Evolutionary conservation across 2,888 invertebrate genomes (phyloP).

Genomic region (Hypercompe scribonia): DNA sequence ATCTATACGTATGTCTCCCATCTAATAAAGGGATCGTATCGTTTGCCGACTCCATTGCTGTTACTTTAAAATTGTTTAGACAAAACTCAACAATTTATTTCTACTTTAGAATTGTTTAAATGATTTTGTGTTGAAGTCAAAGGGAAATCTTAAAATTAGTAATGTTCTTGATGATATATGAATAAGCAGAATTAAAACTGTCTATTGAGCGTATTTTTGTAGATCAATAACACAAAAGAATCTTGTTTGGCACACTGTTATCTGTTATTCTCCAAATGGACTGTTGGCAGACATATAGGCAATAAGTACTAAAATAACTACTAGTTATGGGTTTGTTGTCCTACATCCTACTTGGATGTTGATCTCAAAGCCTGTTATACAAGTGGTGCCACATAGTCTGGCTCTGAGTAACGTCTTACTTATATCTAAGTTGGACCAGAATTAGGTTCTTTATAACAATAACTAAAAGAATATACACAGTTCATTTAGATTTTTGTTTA

Average conservation of each 20-base stretch:
- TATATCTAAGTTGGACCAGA: slow-evolving; percentile 39
- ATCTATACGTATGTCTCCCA: neutral
- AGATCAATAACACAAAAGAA: slow-evolving; percentile 2
- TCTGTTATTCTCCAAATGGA: neutral
- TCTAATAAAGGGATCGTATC: neutral
- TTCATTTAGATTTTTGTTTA: neutral
- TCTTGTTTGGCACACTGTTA: neutral
- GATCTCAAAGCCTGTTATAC: slow-evolving; percentile 53
- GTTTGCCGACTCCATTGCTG: neutral
- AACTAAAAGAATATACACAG: neutral
- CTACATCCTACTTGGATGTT: slow-evolving; percentile 55
- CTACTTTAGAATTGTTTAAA: neutral
- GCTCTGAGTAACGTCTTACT: slow-evolving; percentile 51
- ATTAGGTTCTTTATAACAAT: slow-evolving; percentile 17
- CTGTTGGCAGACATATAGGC: slow-evolving; percentile 52
- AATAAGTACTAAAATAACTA: slow-evolving; percentile 39
- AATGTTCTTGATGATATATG: neutral
- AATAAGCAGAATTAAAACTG: neutral
- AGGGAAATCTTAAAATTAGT: too few relatives aligned
- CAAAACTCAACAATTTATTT: neutral
- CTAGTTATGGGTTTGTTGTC: slow-evolving; percentile 66
- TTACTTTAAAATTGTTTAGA: neutral
- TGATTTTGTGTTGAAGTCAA: neutral
- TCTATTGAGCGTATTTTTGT: neutral
- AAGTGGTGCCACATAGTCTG: slow-evolving; percentile 74